Evolutionary conservation across 2,797 vertebrate genomes (phyloP).

Genomic region (Bovichtus variegatus): DNA sequence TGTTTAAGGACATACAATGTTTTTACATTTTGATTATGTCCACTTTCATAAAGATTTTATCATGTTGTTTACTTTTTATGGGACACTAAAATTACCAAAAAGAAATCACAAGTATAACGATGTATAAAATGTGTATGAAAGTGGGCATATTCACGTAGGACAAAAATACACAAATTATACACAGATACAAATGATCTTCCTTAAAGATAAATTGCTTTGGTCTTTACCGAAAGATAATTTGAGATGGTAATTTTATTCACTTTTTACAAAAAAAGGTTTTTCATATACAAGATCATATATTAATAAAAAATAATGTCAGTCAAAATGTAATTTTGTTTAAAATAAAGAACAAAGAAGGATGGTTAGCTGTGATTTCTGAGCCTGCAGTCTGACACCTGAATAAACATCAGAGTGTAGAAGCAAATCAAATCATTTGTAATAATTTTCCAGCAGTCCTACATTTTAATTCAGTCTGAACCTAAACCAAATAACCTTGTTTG

Average conservation of each 20-base stretch:
- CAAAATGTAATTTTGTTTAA: background rate
- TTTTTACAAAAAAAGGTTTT: constrained; percentile 24
- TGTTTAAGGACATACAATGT: constrained; percentile 24
- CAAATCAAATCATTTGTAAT: constrained; percentile 2
- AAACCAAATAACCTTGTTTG: constrained; percentile 12
- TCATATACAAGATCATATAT: constrained; percentile 4
- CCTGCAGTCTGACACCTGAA: background rate
- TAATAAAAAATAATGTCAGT: background rate
- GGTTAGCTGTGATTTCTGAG: constrained; percentile 19
- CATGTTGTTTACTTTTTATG: constrained; percentile 3
- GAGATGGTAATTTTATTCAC: constrained; percentile 5
- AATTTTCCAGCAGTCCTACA: background rate
- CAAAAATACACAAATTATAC: constrained; percentile 32
- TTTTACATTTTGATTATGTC: constrained; percentile 48
- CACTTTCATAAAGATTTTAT: constrained; percentile 43
- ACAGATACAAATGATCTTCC: background rate
- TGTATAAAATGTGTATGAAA: constrained; percentile 28
- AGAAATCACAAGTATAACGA: constrained; percentile 1
- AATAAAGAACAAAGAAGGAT: background rate
- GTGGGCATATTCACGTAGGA: constrained; percentile 36
- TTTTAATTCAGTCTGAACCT: background rate
- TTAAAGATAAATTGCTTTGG: background rate
- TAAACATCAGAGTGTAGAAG: constrained; percentile 1
- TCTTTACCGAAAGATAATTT: constrained; percentile 5
- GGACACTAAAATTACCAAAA: constrained; percentile 10